phyloP scores from a whole-genome alignment of 2,797 vertebrate species.

The Ctenopoma multispine region DNA sequence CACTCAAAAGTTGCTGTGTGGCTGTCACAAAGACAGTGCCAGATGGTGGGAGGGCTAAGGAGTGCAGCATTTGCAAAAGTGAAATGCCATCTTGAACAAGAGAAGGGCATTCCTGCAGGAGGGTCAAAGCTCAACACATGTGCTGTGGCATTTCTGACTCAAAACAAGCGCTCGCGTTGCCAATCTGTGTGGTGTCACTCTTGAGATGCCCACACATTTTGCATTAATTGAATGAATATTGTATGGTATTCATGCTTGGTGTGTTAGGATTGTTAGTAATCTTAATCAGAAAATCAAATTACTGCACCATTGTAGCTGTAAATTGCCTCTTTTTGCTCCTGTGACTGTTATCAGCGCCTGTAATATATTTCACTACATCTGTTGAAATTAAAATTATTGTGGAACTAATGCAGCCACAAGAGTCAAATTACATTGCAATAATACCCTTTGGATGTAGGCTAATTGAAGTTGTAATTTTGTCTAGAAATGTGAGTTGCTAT shows the following conservation, averaged over 20 bases:
- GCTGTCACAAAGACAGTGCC: constrained; percentile 52
- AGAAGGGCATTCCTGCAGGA: constrained; percentile 75
- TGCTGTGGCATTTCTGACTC: constrained; percentile 71
- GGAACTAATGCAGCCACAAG: constrained; percentile 82
- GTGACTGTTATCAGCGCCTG: constrained; percentile 68
- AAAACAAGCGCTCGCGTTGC: constrained; percentile 63
- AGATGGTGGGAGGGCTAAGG: constrained; percentile 70
- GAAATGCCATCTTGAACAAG: constrained; percentile 75
- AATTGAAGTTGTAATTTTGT: constrained; percentile 79
- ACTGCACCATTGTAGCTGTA: constrained; percentile 78
- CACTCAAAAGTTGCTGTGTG: constrained; percentile 28
- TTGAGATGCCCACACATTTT: constrained; percentile 46
- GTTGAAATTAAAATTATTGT: constrained; percentile 81
- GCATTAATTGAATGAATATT: constrained; percentile 79
- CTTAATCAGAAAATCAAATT: constrained; percentile 85
- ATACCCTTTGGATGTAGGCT: constrained; percentile 77
- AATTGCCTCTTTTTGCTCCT: constrained; percentile 79
- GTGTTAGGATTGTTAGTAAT: constrained; percentile 77
- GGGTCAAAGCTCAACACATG: constrained; percentile 63
- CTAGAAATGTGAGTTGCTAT: constrained; percentile 58
- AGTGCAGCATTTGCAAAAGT: constrained; percentile 73
- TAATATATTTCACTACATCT: constrained; percentile 77
- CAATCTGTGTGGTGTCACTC: constrained; percentile 59
- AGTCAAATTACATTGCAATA: constrained; percentile 82
- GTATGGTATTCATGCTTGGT: constrained; percentile 59